Evolutionary conservation across 2,797 vertebrate species (phyloP).

Genomic region (Sebastes nivosus): DNA sequence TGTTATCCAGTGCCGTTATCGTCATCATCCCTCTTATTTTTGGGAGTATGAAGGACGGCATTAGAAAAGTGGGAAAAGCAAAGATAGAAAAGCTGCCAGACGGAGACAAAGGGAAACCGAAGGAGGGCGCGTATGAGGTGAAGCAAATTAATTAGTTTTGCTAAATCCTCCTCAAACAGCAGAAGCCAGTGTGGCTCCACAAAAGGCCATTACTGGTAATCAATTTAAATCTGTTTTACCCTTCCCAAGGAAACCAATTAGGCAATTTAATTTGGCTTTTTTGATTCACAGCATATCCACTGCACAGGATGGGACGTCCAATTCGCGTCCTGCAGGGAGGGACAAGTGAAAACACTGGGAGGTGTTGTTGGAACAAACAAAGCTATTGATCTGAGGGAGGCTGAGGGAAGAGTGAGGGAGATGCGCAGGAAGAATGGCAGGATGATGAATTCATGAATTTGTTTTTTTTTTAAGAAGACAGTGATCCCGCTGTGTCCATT

Average conservation of each 20-base stretch:
- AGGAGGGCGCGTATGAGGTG: conserved; percentile 63
- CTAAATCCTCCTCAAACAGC: conserved; percentile 82
- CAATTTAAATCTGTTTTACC: conserved; percentile 84
- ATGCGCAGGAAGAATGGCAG: conserved; percentile 9
- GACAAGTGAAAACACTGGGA: conserved; percentile 73
- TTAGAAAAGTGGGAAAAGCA: conserved; percentile 51
- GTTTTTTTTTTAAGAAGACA: background rate
- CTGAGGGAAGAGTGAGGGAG: conserved; percentile 6
- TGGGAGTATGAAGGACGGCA: conserved; percentile 43
- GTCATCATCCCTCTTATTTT: conserved; percentile 57
- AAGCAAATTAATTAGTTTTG: conserved; percentile 83
- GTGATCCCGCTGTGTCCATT: conserved; percentile 28
- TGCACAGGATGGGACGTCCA: conserved; percentile 64
- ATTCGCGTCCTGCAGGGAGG: conserved; percentile 70
- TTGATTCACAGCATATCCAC: conserved; percentile 73
- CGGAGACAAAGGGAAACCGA: conserved; percentile 65
- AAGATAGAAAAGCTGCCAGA: conserved; percentile 65
- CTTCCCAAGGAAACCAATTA: conserved; percentile 85
- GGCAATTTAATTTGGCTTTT: conserved; percentile 82
- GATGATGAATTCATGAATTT: conserved; percentile 19
- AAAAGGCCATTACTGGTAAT: conserved; percentile 83
- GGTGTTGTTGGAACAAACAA: conserved; percentile 72
- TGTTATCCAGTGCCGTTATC: conserved; percentile 61
- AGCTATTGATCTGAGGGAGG: conserved; percentile 68
- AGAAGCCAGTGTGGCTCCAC: conserved; percentile 76